Base-by-base conservation (phyloP, 2,113 vertebrate species). In the Notothenia rossii region DNA sequence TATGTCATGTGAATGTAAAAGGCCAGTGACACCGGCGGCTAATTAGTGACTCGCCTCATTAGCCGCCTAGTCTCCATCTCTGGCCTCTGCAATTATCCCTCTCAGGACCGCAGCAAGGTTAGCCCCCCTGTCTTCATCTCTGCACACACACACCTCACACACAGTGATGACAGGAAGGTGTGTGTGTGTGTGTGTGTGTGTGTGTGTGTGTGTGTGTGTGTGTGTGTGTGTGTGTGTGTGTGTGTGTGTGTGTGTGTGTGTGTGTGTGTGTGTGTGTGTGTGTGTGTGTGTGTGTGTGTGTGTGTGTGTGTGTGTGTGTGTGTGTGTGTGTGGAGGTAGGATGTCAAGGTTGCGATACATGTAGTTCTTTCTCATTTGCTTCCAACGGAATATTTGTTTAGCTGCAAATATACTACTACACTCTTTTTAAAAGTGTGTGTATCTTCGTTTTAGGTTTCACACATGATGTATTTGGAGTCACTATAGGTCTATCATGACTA, bases 1-100 rank as follows among this genome's bases (percentile, higher is more conserved):
- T 15, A 20, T 33, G 29, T 25, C 49, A 72, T 58, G 76, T 80
- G 50, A 83, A 53, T 76, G 75, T 64, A 88, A 87, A 81, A 85
- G 89, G 84, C 84, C 83, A 87, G 22, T 85, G 83, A 89, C 89
- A 90, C 84, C 68, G 14, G 46, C 54, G 73, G 83, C 87, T 93
- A 93, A 93, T 93, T 93, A 85, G 90, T 75, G 86, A 70, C 88
- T 86, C 73, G 86, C 83, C 81, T 93, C 92, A 91, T 90, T 93
- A 93, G 88, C 76, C 13, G 1, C 69, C 54, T 18, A 82, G 85
- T 84, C 84, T 85, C 83, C 66, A 60, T 90, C 77, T 85, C 84
- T 90, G 85, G 84, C 85, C 85, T 46, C 68, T 8, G 75, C 80
- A 88, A 91, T 91, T 86, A 90, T 85, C 67, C 63, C 78, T 88